These are phyloP conservation scores for Oscheius sp. DNA, from an alignment of 2,888 invertebrate species.

Conservation along the genomic window DNA sequence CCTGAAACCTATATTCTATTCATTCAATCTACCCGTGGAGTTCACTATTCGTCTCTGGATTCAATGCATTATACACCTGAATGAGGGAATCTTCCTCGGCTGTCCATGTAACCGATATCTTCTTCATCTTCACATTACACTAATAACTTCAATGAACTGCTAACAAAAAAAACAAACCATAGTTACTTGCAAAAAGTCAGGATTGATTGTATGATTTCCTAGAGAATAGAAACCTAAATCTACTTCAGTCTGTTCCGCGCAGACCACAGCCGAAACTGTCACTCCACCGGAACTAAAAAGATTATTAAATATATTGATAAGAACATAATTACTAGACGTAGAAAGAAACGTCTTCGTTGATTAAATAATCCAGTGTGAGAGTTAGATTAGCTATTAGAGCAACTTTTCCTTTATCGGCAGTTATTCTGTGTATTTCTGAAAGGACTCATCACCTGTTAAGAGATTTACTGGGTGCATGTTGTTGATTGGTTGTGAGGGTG, in stretches of 20 bases:
- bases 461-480: background rate
- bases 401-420: background rate
- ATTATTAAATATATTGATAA: background rate
- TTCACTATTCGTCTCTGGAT: background rate
- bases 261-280: background rate
- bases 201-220: constrained; percentile 10
- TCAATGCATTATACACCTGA: background rate
- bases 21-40: too few relatives aligned
- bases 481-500: background rate
- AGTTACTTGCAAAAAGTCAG: background rate
- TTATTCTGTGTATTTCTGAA: constrained; percentile 1
- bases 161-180: background rate
- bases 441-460: background rate
- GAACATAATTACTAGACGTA: background rate
- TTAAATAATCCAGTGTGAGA: background rate
- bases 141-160: background rate
- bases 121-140: constrained; percentile 6
- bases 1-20: too few relatives aligned
- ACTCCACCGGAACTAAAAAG: constrained; percentile 7
- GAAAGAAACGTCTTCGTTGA: background rate
- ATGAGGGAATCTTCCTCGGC: background rate
- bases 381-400: background rate
- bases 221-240: background rate
- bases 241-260: background rate
- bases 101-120: background rate